A percentile compares a stretch with the other conserved stretches of the same genome.
phyloP scores from a whole-genome alignment of 2,888 invertebrate species.

The Sceliomorpha sp. region DNA sequence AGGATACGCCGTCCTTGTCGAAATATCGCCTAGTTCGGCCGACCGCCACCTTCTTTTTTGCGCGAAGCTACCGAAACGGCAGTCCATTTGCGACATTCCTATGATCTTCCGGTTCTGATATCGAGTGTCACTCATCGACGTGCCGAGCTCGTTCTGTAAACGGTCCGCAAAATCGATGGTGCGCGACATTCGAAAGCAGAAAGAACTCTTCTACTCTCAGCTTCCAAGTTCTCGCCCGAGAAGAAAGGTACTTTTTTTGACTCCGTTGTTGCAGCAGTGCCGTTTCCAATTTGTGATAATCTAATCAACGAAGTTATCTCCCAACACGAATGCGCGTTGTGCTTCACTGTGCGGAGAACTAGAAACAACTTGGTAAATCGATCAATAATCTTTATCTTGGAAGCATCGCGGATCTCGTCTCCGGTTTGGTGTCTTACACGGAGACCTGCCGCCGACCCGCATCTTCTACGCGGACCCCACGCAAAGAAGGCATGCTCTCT shows the following conservation, averaged over 20 bases:
- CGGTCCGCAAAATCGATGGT: no score
- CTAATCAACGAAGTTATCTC: conserved; percentile 23
- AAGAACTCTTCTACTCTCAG: no score
- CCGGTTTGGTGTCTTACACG: conserved; percentile 53
- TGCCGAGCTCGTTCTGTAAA: no score
- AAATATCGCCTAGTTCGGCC: conserved; percentile 50
- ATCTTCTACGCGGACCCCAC: conserved; percentile 71
- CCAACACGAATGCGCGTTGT: conserved; percentile 15
- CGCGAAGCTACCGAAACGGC: conserved; percentile 40
- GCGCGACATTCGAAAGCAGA: no score
- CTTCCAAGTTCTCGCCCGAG: no score
- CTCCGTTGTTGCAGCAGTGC: conserved; percentile 3
- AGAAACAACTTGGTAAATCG: conserved; percentile 49
- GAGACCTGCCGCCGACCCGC: conserved; percentile 63
- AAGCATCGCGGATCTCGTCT: conserved; percentile 52
- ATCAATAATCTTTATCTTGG: conserved; percentile 56
- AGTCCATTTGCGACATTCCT: conserved; percentile 30
- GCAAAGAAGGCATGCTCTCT: conserved; percentile 67
- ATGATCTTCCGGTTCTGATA: conserved; percentile 49
- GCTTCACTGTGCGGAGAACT: conserved; percentile 31
- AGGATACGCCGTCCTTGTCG: conserved; percentile 50
- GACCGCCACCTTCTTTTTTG: conserved; percentile 50
- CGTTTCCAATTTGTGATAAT: conserved; percentile 17
- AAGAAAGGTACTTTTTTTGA: no score
- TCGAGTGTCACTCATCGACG: conserved; percentile 21